Evolutionary conservation across 1,140 invertebrate genomes (phyloP).

Genomic region (Theocolax elegans): DNA sequence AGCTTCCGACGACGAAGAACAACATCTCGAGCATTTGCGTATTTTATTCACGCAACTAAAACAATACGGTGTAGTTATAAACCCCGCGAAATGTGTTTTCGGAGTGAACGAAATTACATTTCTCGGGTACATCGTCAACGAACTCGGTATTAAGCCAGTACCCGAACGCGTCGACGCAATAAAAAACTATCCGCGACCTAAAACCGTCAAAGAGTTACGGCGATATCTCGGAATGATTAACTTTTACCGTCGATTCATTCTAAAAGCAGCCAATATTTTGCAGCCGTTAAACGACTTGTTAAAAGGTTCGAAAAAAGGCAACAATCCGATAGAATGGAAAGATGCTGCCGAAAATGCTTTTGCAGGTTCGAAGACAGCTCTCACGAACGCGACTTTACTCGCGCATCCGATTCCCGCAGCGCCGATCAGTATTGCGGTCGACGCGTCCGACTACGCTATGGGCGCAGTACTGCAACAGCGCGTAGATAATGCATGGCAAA

Average conservation of each 20-base stretch:
- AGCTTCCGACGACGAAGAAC: conserved; percentile 28
- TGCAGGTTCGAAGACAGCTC: no score
- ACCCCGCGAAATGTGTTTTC: background rate
- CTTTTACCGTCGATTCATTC: conserved; percentile 49
- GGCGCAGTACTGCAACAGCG: conserved; percentile 46
- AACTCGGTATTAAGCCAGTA: background rate
- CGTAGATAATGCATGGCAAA: conserved; percentile 45
- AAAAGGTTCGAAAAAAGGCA: background rate
- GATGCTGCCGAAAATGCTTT: conserved; percentile 38
- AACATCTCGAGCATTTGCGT: background rate
- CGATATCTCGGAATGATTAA: conserved; percentile 55
- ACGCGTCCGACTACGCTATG: conserved; percentile 46
- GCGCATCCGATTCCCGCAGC: conserved; percentile 36
- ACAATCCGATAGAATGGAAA: conserved; percentile 11
- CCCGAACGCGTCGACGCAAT: conserved; percentile 39
- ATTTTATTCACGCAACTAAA: background rate
- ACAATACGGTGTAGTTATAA: background rate
- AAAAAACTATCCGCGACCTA: conserved; percentile 39
- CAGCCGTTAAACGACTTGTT: background rate
- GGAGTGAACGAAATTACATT: background rate
- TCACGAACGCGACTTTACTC: conserved; percentile 43
- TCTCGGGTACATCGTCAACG: background rate
- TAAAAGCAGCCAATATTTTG: background rate
- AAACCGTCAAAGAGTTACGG: conserved; percentile 43
- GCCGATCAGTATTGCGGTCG: conserved; percentile 30